Conservation (phyloP, 2,113 vertebrate species). For the Odontesthes bonariensis region DNA sequence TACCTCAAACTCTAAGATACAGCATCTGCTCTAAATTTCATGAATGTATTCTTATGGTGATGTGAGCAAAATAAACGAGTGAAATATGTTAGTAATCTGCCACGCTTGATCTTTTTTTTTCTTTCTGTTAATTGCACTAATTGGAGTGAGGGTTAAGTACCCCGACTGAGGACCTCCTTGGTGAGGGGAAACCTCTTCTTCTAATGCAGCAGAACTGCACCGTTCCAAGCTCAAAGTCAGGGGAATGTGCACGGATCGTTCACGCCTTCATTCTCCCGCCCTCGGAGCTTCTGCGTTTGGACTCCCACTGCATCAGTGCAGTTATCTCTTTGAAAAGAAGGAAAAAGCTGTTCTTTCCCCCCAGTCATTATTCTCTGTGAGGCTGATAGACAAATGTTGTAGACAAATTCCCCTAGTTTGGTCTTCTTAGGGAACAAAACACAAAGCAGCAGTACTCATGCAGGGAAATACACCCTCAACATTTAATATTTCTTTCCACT, state of each 20-base stretch:
- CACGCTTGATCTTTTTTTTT: no score
- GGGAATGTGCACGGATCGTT: background rate
- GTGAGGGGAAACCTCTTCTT: no score
- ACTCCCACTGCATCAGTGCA: conserved; percentile 1
- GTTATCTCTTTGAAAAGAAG: background rate
- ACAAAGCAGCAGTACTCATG: background rate
- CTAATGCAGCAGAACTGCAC: background rate
- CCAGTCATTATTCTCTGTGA: background rate
- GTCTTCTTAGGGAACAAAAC: conserved; percentile 5
- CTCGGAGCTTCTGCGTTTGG: background rate
- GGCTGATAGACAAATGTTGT: background rate
- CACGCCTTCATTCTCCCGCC: background rate
- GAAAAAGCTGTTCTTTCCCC: background rate
- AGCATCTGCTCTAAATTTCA: no score
- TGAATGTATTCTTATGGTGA: background rate
- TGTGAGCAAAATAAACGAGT: background rate
- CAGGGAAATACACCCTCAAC: conserved; percentile 19
- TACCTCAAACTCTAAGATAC: no score
- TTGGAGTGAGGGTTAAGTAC: background rate
- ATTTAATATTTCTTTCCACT: conserved; percentile 24
- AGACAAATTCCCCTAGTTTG: conserved; percentile 4
- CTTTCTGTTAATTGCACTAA: background rate
- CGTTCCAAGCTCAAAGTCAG: background rate
- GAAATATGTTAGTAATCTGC: no score
- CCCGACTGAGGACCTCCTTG: no score